phyloP scores from a whole-genome alignment of 2,888 invertebrate genomes.

The Caenorhabditis macrosperma region DNA sequence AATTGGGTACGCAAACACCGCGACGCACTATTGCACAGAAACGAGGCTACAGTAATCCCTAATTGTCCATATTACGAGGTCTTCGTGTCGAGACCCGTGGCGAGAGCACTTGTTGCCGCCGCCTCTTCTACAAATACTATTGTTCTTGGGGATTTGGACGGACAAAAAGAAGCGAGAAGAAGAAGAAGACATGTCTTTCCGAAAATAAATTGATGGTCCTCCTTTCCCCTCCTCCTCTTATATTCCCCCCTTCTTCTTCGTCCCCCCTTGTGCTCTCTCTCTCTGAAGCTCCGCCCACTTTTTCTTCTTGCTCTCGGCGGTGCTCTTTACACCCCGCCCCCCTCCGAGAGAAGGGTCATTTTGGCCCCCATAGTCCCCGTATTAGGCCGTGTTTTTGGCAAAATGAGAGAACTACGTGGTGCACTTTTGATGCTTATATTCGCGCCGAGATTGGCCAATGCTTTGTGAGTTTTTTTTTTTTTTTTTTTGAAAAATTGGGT shows the following conservation, averaged over 20 bases:
- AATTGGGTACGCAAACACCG: background rate
- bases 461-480: background rate
- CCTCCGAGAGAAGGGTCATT: background rate
- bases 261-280: background rate
- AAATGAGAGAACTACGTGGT: no score
- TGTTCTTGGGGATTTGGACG: constrained; percentile 32
- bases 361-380: no score
- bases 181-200: constrained; percentile 18
- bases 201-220: constrained; percentile 54
- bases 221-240: background rate
- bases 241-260: background rate
- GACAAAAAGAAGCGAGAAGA: constrained; percentile 30
- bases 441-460: no score
- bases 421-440: no score
- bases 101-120: background rate
- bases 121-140: constrained; percentile 39
- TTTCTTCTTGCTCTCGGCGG: no score
- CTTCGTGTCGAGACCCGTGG: background rate
- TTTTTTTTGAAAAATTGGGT: background rate
- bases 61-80: constrained; percentile 12
- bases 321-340: constrained; percentile 3
- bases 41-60: background rate
- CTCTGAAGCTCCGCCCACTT: background rate
- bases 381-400: no score
- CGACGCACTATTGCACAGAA: background rate